Evolutionary conservation across 92 coral and sea anemone genomes (phyloP).

Genomic region (Palythoa caribaeorum): DNA sequence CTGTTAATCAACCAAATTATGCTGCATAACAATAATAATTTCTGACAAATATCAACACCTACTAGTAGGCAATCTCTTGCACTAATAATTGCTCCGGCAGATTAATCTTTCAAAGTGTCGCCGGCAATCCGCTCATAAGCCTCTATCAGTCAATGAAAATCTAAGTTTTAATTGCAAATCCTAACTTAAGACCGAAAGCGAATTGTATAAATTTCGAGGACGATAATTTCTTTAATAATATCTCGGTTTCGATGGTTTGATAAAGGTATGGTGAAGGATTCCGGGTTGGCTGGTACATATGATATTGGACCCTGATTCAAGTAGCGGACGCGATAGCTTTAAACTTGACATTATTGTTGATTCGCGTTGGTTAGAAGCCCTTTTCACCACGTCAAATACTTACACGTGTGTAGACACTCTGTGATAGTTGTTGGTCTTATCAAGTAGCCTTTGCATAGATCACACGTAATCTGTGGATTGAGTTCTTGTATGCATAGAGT

Average conservation of each 20-base stretch:
- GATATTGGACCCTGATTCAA: not conserved
- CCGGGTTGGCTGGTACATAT: too few relatives aligned
- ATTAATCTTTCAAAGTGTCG: not conserved
- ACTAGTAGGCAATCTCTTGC: not conserved
- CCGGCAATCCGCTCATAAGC: not conserved
- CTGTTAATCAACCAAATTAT: conserved; percentile 16
- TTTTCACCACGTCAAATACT: conserved; percentile 47
- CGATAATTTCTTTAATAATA: too few relatives aligned
- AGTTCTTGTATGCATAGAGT: conserved; percentile 69
- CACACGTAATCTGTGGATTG: conserved; percentile 79
- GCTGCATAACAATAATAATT: not conserved
- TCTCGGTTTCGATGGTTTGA: too few relatives aligned
- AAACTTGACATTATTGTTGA: not conserved
- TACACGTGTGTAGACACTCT: conserved; percentile 90
- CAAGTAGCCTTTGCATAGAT: conserved; percentile 85
- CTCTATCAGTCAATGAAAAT: not conserved
- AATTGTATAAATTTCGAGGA: not conserved
- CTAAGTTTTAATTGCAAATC: not conserved
- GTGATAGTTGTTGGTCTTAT: conserved; percentile 86
- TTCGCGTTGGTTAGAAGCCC: conserved; percentile 22
- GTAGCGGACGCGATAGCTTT: not conserved
- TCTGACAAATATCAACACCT: not conserved
- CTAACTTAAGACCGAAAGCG: not conserved
- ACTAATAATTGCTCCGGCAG: not conserved
- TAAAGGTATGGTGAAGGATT: too few relatives aligned